Evolutionary conservation across 2,888 invertebrate species (phyloP), one percentile per base, ranked within the genome.

Genomic region (Agonopterix subpropinquella): DNA sequence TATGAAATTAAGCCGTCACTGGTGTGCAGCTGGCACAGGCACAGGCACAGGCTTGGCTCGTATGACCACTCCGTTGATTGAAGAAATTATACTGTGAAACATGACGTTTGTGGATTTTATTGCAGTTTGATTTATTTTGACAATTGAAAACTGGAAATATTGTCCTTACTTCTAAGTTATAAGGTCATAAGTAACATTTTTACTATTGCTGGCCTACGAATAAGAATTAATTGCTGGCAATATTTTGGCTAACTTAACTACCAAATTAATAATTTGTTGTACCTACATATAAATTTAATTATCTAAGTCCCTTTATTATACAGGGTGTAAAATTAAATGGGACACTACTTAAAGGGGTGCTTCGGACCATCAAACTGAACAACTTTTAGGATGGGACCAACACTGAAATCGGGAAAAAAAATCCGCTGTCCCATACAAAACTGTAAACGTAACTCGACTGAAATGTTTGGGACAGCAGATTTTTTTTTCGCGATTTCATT

Each of bases 1-100:
- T 77, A 65, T 64, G 62, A 70, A 72, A 77, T 76, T 64, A 76
- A 71, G 65, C 63, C 65, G 65, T 67, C 70, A 58, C 43, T 15
- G 47, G 8, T 39, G 55, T 52, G 52, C 66, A 69, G 65, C 69
- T 70, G 73, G 58, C 64, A 59, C 67, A 47, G 52, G 45, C 43
- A 64, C 69, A 70, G 73, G 58, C 64, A 59, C 67, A 47, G 52
- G 45, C 43, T 44, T 44, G 53, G 53, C 53, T 49, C 43, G 56
- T 58, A 56, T 60, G 65, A 55, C 65, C 65, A 65, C 66, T 68
- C 62, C 56, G 65, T 62, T 70, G 67, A 70, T 67, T 68, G 69
- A 61, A 68, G 60, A 55, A 56, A 53, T 42, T 54, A 36, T 49
- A 52, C 49, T 49, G 47, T 43, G 53, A 54, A 49, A 47, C 50